Evolutionary conservation across 2,797 vertebrate species (phyloP), one percentile per base, ranked within the genome.

Genomic region (Antennarius maculatus): DNA sequence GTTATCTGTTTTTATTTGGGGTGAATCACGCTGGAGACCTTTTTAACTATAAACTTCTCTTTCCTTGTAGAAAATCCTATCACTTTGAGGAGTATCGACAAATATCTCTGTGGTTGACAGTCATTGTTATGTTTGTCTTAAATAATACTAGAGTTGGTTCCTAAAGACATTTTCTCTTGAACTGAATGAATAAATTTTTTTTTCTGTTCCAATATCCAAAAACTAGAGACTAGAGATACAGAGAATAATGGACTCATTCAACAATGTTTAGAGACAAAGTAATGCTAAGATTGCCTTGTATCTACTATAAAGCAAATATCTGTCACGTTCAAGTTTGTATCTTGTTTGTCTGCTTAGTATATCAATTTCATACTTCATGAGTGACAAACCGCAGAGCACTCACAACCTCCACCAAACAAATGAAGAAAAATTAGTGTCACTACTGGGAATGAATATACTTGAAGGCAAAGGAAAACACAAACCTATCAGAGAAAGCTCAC

Each of bases 391-490:
- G 65, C 58, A 54, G 51, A 71, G 16, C 59, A 34, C 56, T 50
- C 6, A 14, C 47, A 60, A 71, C 52, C 75, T 50, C 29, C 7
- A 7, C 59, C 65, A 42, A 76, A 50, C 69, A 66, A 49, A 79
- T 76, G 65, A 90, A 86, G 82, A 91, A 74, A 87, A 78, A 86
- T 87, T 49, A 17, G 48, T 39, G 7, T 75, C 77, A 78, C 83
- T 87, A 80, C 50, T 42, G 55, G 8, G 15, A 72, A 66, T 65
- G 59, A 77, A 75, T 71, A 71, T 58, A 71, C 82, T 84, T 69
- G 3, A 54, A 84, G 80, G 86, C 45, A 16, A 68, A 49, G 65
- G 56, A 66, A 88, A 89, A 84, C 73, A 80, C 76, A 88, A 90
- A 83, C 42, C 69, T 54, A 83, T 85, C 63, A 64, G 59, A 71